A percentile compares a stretch with the other conserved stretches of the same genome.
phyloP scores from a whole-genome alignment of 1,140 invertebrate species.

The Atopsyche davidsoni region DNA sequence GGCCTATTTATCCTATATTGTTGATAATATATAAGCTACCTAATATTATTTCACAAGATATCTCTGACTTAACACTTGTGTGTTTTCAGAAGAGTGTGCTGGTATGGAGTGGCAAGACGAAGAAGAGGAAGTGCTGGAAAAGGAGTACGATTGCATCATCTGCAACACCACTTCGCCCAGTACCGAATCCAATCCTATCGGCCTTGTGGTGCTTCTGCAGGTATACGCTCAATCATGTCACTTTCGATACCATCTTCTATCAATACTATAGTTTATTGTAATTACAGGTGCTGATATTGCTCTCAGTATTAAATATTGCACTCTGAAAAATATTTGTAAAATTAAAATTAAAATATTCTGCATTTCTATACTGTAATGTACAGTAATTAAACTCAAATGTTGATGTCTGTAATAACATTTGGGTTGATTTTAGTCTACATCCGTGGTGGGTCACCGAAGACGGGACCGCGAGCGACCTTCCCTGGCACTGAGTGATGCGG shows the following conservation, averaged over 20 bases:
- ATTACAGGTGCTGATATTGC: too few relatives aligned
- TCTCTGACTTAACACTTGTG: slow-evolving; percentile 7
- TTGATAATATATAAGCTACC: neutral
- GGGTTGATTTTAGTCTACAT: slow-evolving; percentile 58
- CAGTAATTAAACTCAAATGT: too few relatives aligned
- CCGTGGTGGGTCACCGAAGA: slow-evolving; percentile 71
- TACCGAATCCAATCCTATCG: slow-evolving; percentile 80
- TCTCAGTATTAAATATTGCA: too few relatives aligned
- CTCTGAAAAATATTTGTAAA: too few relatives aligned
- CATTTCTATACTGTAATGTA: too few relatives aligned
- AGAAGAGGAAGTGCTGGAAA: slow-evolving; percentile 53
- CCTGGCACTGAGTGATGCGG: slow-evolving; percentile 43
- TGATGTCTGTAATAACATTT: slow-evolving; percentile 5
- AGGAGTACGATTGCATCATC: slow-evolving; percentile 92
- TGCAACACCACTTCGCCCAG: slow-evolving; percentile 86
- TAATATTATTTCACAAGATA: neutral
- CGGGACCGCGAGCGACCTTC: slow-evolving; percentile 35
- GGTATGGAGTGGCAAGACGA: slow-evolving; percentile 65
- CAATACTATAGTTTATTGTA: neutral
- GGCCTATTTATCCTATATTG: neutral
- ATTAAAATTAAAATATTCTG: slow-evolving; percentile 29
- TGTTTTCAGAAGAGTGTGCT: slow-evolving; percentile 45
- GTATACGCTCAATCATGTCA: slow-evolving; percentile 35
- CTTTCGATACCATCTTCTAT: neutral
- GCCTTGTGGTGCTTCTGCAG: slow-evolving; percentile 83